These are phyloP conservation scores for Leptopilina myrica DNA, from an alignment of 2,888 invertebrate genomes.

Conservation along the genomic window DNA sequence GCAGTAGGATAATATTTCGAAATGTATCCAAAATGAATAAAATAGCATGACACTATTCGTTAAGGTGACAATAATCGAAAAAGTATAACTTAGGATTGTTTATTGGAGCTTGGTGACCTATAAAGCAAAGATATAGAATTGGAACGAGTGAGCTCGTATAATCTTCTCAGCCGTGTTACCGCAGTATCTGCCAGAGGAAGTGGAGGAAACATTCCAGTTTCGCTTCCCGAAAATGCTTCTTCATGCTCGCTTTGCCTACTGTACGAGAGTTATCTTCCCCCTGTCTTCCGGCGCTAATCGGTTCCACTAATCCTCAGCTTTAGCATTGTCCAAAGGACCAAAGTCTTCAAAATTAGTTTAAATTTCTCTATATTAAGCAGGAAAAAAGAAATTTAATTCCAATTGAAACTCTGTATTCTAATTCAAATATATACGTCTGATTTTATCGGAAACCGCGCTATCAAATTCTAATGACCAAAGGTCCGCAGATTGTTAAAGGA, in stretches of 20 bases:
- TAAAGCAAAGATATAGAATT: slow-evolving; percentile 56
- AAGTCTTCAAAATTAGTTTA: not conserved
- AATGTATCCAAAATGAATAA: not conserved
- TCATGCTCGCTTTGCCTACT: slow-evolving; percentile 32
- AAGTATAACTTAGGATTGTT: slow-evolving; percentile 54
- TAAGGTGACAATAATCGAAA: not conserved
- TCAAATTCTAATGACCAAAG: slow-evolving; percentile 29
- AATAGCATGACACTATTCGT: not conserved
- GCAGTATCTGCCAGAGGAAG: slow-evolving; percentile 43
- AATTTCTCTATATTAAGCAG: not conserved
- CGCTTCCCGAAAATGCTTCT: slow-evolving; percentile 48
- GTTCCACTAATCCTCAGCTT: slow-evolving; percentile 44
- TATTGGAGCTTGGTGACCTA: slow-evolving; percentile 57
- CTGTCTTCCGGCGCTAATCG: slow-evolving; percentile 44
- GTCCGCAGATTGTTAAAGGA: slow-evolving; percentile 17
- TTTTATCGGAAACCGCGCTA: slow-evolving; percentile 31
- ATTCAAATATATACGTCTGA: not conserved
- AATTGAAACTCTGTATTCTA: not conserved
- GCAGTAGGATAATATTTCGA: no score
- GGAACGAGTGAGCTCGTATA: slow-evolving; percentile 54
- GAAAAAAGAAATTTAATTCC: not conserved
- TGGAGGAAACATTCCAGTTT: slow-evolving; percentile 51
- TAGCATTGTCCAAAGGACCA: slow-evolving; percentile 47
- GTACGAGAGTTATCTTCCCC: slow-evolving; percentile 49
- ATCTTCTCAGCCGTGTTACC: slow-evolving; percentile 42